Conservation (phyloP, 1,140 invertebrate species). For the Platyscapa corneri region DNA sequence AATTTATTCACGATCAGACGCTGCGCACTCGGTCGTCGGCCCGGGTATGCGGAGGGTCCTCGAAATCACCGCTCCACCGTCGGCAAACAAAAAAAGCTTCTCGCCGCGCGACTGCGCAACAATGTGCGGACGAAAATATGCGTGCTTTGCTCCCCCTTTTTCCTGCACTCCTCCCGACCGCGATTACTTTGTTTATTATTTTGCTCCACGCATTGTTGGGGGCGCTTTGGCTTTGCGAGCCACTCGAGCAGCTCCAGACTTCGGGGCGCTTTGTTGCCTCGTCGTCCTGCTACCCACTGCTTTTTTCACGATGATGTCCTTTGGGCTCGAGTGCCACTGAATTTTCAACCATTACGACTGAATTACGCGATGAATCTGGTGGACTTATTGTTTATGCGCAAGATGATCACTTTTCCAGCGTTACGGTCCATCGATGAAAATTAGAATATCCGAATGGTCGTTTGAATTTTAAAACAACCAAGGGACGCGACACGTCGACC, state of each 20-base stretch:
- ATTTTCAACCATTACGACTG: background rate
- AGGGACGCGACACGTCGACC: too few species aligned
- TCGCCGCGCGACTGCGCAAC: background rate
- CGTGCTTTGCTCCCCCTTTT: conserved; percentile 23
- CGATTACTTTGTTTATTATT: conserved; percentile 6
- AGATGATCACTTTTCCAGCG: too few species aligned
- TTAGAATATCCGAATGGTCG: too few species aligned
- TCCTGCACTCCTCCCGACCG: background rate
- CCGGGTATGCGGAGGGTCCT: background rate
- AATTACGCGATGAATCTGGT: background rate
- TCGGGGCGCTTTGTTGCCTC: background rate
- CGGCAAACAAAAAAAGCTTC: conserved; percentile 18
- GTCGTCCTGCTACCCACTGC: background rate
- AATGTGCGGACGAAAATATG: background rate
- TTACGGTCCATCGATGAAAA: too few species aligned
- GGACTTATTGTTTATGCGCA: too few species aligned
- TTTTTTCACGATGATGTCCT: background rate
- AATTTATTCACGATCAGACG: conserved; percentile 47
- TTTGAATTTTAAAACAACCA: too few species aligned
- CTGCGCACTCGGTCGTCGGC: conserved; percentile 12
- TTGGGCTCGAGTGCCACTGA: background rate
- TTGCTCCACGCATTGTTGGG: background rate
- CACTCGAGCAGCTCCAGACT: background rate
- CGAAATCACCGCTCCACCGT: background rate
- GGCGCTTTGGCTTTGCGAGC: background rate